phyloP scores from a whole-genome alignment of 2,888 invertebrate genomes.

The Agrotis exclamationis region DNA sequence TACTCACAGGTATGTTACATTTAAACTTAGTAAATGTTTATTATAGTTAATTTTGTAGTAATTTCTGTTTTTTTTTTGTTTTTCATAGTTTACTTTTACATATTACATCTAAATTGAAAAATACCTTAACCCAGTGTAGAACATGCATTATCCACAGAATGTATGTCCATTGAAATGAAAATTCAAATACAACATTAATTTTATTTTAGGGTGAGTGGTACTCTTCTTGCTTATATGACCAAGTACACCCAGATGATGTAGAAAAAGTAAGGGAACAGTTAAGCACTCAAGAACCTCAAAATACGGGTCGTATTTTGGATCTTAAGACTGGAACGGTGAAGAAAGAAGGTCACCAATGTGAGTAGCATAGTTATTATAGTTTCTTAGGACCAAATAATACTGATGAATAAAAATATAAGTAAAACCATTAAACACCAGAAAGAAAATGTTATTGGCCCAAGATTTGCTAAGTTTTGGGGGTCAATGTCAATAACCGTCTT shows the following conservation, averaged over 20 bases:
- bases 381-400: background rate
- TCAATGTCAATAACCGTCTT: no score
- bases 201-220: constrained; percentile 97
- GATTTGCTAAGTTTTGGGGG: no score
- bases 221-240: constrained; percentile 98
- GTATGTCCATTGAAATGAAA: background rate
- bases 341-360: constrained; percentile 99
- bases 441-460: no score
- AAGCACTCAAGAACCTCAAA: constrained; percentile 99
- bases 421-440: background rate
- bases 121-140: background rate
- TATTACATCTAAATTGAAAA: background rate
- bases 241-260: constrained; percentile 99
- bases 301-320: constrained; percentile 98
- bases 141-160: background rate
- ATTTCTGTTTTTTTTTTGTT: background rate
- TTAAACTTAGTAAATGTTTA: background rate
- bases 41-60: no score
- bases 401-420: background rate
- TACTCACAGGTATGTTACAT: constrained; percentile 94
- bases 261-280: constrained; percentile 99
- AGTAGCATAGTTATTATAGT: constrained; percentile 80
- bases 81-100: background rate
- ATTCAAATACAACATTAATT: constrained; percentile 1
- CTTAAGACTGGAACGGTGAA: constrained; percentile 99